A percentile compares a stretch with the other conserved stretches of the same genome.
Conservation (phyloP, 2,888 invertebrate species). For the Oscheius myriophilus region DNA sequence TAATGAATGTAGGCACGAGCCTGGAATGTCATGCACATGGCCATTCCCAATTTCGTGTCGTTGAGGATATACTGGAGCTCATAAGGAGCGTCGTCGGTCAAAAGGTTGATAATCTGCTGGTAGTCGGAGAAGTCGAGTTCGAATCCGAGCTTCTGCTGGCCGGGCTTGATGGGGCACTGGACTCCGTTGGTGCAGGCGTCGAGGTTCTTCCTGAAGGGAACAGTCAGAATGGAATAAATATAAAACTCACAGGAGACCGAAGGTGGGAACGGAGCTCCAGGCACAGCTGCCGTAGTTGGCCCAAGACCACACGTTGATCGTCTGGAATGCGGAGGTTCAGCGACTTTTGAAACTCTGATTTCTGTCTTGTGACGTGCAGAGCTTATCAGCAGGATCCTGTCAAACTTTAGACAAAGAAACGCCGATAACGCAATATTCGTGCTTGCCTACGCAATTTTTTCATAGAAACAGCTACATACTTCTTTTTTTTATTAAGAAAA, state of each 20-base stretch:
- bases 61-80: constrained; percentile 42
- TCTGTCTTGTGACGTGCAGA: too few species aligned
- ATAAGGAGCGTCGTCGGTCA: constrained; percentile 52
- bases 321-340: constrained; percentile 1
- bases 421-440: too few species aligned
- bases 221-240: not conserved
- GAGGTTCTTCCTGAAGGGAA: constrained; percentile 38
- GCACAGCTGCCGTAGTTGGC: constrained; percentile 36
- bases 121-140: constrained; percentile 48
- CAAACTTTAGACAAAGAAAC: too few species aligned
- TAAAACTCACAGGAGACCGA: constrained; percentile 42
- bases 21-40: constrained; percentile 44
- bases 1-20: constrained; percentile 39
- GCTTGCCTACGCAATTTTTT: too few species aligned
- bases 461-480: too few species aligned
- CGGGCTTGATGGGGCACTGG: constrained; percentile 45
- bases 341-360: too few species aligned
- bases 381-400: too few species aligned
- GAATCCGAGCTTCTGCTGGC: constrained; percentile 43
- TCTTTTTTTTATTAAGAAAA: too few species aligned
- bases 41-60: constrained; percentile 36
- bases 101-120: constrained; percentile 41
- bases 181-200: constrained; percentile 52
- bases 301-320: constrained; percentile 43
- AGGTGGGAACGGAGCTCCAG: constrained; percentile 44